Percentiles rank a stretch among this genome's conserved stretches.
Evolutionary conservation across 2,888 invertebrate genomes (phyloP).

Genomic region (Dasypolia templi): DNA sequence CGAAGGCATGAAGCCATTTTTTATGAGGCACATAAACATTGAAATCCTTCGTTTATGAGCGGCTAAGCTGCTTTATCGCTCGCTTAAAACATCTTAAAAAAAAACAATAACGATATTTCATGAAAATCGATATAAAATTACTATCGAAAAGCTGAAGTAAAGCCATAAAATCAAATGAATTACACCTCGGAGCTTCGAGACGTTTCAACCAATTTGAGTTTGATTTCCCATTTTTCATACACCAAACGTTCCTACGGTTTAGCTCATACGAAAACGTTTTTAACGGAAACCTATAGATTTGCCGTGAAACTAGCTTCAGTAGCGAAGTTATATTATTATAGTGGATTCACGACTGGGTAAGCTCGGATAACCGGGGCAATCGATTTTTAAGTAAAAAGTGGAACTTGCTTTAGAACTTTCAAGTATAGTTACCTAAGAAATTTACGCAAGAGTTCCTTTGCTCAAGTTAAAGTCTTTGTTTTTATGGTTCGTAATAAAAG

Average conservation of each 20-base stretch:
- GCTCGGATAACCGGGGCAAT: constrained; percentile 72
- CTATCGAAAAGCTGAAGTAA: constrained; percentile 35
- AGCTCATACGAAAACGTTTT: constrained; percentile 69
- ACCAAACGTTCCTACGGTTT: constrained; percentile 52
- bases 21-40: constrained; percentile 47
- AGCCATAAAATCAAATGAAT: constrained; percentile 55
- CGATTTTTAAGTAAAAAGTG: constrained; percentile 72
- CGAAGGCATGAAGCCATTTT: constrained; percentile 11
- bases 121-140: constrained; percentile 47
- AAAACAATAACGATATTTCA: constrained; percentile 46
- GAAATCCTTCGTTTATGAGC: constrained; percentile 41
- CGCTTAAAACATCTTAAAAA: constrained; percentile 35
- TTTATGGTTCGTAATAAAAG: constrained; percentile 56
- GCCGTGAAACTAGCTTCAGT: constrained; percentile 66
- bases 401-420: constrained; percentile 62
- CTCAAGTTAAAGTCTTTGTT: constrained; percentile 55
- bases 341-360: constrained; percentile 72
- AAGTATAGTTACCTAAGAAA: constrained; percentile 63
- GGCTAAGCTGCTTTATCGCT: constrained; percentile 44
- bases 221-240: constrained; percentile 61
- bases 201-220: constrained; percentile 53
- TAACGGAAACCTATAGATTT: constrained; percentile 71
- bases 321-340: constrained; percentile 73
- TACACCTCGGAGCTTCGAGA: constrained; percentile 45
- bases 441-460: constrained; percentile 55